Percentiles rank a stretch among this genome's conserved stretches.
Conservation (phyloP, 2,888 invertebrate genomes). For the Plebejus melissa region DNA sequence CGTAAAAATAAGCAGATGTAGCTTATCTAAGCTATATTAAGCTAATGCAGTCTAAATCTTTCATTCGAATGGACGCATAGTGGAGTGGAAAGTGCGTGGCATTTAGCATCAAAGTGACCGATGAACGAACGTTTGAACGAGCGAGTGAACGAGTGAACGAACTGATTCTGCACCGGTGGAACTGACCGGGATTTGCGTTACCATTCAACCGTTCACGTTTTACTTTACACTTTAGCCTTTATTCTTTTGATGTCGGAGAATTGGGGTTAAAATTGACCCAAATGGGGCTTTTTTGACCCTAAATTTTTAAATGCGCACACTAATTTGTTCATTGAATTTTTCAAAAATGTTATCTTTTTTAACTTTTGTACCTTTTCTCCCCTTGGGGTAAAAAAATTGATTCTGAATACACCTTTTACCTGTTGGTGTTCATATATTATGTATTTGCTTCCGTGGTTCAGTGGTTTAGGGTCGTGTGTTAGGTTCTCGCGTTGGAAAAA, state of each 20-base stretch:
- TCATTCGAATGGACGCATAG: conserved; percentile 38
- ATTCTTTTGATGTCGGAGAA: conserved; percentile 26
- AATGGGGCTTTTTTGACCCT: background rate
- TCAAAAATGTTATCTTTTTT: background rate
- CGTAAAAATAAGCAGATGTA: conserved; percentile 8
- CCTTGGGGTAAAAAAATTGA: background rate
- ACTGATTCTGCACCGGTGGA: conserved; percentile 55
- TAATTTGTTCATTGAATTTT: background rate
- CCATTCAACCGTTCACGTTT: conserved; percentile 33
- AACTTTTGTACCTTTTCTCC: background rate
- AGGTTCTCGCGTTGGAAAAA: too few relatives aligned
- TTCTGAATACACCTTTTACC: background rate
- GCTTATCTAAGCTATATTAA: conserved; percentile 14
- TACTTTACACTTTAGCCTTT: conserved; percentile 26
- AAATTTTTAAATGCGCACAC: background rate
- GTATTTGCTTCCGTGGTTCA: too few relatives aligned
- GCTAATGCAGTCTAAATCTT: conserved; percentile 24
- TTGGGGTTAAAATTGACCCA: conserved; percentile 3
- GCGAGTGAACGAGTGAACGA: conserved; percentile 58
- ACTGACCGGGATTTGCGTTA: conserved; percentile 54
- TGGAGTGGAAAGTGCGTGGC: conserved; percentile 63
- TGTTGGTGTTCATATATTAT: too few relatives aligned
- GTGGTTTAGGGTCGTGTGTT: too few relatives aligned
- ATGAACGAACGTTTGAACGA: conserved; percentile 64
- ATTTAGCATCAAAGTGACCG: conserved; percentile 65